These are phyloP conservation scores for Spilosoma lubricipeda DNA, from an alignment of 2,888 invertebrate genomes.

Conservation along the genomic window DNA sequence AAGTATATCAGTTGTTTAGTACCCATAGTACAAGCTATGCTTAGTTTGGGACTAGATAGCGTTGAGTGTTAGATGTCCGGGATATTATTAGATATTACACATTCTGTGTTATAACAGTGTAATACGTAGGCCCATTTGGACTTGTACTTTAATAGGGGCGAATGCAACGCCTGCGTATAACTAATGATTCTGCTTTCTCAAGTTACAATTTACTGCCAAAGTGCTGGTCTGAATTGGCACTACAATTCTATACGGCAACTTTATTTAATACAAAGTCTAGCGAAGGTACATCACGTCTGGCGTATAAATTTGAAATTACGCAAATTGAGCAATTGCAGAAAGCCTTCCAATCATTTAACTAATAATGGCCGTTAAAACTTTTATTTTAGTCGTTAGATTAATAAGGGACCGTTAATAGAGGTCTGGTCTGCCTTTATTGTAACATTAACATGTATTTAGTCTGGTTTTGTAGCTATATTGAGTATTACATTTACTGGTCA, in stretches of 20 bases:
- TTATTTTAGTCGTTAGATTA: not conserved
- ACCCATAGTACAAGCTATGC: too few species aligned
- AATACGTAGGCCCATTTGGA: too few species aligned
- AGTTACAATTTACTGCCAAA: not conserved
- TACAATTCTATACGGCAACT: not conserved
- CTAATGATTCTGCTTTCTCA: not conserved
- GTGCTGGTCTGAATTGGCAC: not conserved
- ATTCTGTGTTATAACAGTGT: too few species aligned
- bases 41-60: too few species aligned
- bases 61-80: too few species aligned
- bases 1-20: too few species aligned
- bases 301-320: constrained; percentile 5
- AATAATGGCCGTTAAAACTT: constrained; percentile 2
- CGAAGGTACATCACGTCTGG: not conserved
- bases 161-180: too few species aligned
- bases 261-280: not conserved
- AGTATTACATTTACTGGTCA: not conserved
- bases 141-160: too few species aligned
- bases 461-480: not conserved
- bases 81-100: too few species aligned
- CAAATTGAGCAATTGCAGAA: constrained; percentile 7
- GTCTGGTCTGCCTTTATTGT: not conserved
- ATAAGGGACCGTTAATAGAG: not conserved
- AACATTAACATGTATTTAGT: not conserved
- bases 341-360: constrained; percentile 8